These are phyloP conservation scores for Stichodactyla mertensii DNA, from an alignment of 64 coral and sea anemone species.

Conservation along the genomic window DNA sequence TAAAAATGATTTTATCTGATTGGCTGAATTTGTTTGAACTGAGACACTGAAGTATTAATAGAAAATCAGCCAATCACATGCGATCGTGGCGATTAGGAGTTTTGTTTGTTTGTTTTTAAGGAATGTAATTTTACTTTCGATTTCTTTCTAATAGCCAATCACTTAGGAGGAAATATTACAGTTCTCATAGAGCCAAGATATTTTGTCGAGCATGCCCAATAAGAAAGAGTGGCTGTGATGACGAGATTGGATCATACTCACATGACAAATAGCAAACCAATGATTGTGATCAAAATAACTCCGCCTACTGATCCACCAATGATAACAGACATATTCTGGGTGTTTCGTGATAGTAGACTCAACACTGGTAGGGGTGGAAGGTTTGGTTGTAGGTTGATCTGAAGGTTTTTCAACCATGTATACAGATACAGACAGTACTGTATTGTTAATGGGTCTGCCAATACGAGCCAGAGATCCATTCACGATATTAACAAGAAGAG, in stretches of 20 bases:
- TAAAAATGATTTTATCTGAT: no score
- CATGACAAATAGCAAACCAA: not conserved
- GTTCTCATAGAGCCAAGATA: no score
- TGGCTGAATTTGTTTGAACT: no score
- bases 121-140: no score
- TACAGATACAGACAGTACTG: not conserved
- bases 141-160: no score
- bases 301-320: not conserved
- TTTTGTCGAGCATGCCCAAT: no score
- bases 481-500: not conserved
- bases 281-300: not conserved
- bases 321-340: not conserved
- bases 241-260: not conserved
- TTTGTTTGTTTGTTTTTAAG: no score
- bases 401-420: not conserved
- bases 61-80: no score
- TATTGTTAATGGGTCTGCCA: constrained; percentile 4
- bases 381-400: not conserved
- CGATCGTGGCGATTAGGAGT: no score
- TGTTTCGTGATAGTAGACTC: not conserved
- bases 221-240: no score
- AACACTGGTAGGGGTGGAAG: not conserved
- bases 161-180: no score
- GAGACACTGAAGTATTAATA: no score
- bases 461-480: constrained; percentile 13